These are phyloP conservation scores for Antennarius striatus DNA, from an alignment of 2,113 vertebrate species.

Conservation along the genomic window DNA sequence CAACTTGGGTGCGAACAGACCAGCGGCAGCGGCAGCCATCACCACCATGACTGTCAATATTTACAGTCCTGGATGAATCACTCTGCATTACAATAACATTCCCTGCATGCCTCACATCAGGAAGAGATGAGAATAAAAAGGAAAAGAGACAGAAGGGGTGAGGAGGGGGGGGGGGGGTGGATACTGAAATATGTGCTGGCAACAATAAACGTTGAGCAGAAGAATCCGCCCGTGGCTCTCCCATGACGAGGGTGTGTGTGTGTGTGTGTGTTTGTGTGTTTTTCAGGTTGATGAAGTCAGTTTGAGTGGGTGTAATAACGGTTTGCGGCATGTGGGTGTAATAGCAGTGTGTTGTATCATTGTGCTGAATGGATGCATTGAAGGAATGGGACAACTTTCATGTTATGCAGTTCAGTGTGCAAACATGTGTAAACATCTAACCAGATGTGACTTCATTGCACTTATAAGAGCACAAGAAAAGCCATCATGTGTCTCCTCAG, in stretches of 20 bases:
- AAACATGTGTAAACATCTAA: not conserved
- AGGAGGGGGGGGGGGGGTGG: constrained; percentile 13
- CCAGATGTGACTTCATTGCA: constrained; percentile 18
- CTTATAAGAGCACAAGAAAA: constrained; percentile 15
- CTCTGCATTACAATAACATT: constrained; percentile 79
- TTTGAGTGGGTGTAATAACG: constrained; percentile 48
- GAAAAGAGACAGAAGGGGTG: not conserved
- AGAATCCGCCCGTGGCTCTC: constrained; percentile 61
- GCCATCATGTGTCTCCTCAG: constrained; percentile 31
- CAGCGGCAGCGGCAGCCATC: constrained; percentile 39
- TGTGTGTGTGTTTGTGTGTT: constrained; percentile 1
- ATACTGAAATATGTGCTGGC: constrained; percentile 53
- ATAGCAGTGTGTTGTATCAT: constrained; percentile 63
- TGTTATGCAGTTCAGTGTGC: constrained; percentile 26
- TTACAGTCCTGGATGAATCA: constrained; percentile 78
- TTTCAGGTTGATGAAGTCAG: constrained; percentile 46
- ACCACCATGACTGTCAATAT: constrained; percentile 73
- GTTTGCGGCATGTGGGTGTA: constrained; percentile 66
- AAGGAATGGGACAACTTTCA: constrained; percentile 25
- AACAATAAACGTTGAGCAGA: constrained; percentile 53
- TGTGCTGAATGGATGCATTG: constrained; percentile 38
- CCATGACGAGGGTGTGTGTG: constrained; percentile 59
- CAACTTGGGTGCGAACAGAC: constrained; percentile 34
- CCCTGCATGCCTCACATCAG: constrained; percentile 67
- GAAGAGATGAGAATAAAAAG: constrained; percentile 44